Base-by-base conservation (phyloP, 2,888 invertebrate genomes). In the Acanthoscelides obtectus region DNA sequence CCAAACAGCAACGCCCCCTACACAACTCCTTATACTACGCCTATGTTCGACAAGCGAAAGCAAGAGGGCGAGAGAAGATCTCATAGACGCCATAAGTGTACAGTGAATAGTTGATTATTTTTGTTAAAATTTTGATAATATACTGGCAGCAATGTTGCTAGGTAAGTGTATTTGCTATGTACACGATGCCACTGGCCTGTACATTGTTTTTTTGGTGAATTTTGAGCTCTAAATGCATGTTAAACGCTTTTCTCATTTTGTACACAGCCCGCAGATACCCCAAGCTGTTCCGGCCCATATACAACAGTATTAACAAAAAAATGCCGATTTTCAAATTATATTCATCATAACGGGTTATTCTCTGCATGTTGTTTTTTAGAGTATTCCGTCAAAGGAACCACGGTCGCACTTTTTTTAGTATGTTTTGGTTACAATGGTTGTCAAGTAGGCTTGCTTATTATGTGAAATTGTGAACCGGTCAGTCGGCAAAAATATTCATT, bases 81-180 rank as follows among this genome's bases (percentile, higher is more conserved):
- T 63, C 19, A 12, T 19, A 79, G 82, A 82, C 82, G 82, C 82
- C 82, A 82, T 81, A 82, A 80, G 80, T 80, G 80, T 77, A 75
- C 73, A 75, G 77, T 79, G 77, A 80, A 76, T 66, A 21, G 66
- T 66, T 66, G 22, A 66, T 66, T 66, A 66, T 80, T 79, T 79
- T 76, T 78, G 77, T 74, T 78, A 74, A 76, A 77, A 75, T 75
- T 75, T 78, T 69, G 72, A 72, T 73, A 69, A 76, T 77, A 76
- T 72, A 69, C 75, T 73, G 72, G 78, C 77, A 80, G 81, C 79
- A 78, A 79, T 81, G 78, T 73, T 72, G 76, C 76, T 72, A 77
- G 79, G 82, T 82, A 78, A 82, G 80, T 78, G 76, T 66, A 4
- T 17, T 45, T 45, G 1, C 45, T 17, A 12, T 45, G 17, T 45